Evolutionary conservation across 2,113 vertebrate species (phyloP).

Genomic region (Chiloscyllium plagiosum): DNA sequence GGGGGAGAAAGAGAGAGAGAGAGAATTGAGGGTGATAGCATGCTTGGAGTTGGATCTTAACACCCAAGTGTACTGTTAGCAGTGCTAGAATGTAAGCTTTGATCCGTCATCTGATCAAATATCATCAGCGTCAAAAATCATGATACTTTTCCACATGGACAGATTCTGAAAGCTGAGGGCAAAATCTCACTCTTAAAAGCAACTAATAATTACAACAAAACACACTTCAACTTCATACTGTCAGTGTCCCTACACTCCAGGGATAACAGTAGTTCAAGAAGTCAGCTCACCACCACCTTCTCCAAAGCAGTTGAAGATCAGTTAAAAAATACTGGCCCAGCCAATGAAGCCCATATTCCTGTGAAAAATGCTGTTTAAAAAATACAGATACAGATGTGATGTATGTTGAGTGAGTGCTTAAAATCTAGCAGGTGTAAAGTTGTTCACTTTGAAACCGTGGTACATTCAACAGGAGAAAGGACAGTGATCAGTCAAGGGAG

Average conservation of each 20-base stretch:
- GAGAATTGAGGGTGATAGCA: neutral
- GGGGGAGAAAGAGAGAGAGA: no score
- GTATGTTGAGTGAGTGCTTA: no score
- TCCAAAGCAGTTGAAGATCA: no score
- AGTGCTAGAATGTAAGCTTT: neutral
- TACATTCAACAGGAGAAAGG: neutral
- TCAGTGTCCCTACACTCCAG: no score
- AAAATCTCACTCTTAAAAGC: neutral
- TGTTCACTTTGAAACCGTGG: no score
- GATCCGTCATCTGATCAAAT: neutral
- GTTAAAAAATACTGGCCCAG: no score
- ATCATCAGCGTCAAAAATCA: neutral
- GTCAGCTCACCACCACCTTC: no score
- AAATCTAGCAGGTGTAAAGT: no score
- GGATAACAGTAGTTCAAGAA: no score
- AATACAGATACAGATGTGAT: no score
- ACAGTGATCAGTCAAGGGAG: neutral
- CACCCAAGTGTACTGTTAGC: neutral
- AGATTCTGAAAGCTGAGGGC: neutral
- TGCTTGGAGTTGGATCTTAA: neutral
- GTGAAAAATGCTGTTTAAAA: no score
- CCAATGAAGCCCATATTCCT: no score
- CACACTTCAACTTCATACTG: neutral
- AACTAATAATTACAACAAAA: neutral
- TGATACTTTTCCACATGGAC: neutral